These are phyloP conservation scores for Drosophila sp. DNA, from an alignment of 1,140 invertebrate species.

Conservation along the genomic window DNA sequence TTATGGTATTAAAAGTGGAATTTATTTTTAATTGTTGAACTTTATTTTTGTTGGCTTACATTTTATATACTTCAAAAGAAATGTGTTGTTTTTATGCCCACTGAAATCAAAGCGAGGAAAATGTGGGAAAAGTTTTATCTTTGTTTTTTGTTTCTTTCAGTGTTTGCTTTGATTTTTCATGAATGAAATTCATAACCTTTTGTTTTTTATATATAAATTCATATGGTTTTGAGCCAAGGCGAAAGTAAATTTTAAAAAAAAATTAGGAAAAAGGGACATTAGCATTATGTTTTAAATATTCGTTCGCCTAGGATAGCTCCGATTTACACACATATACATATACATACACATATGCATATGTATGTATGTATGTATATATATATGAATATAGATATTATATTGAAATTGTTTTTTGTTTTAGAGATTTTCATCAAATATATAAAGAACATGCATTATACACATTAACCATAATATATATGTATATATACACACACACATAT, in stretches of 20 bases:
- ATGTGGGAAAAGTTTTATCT: slow-evolving; percentile 51
- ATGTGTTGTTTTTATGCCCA: slow-evolving; percentile 53
- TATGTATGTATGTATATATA: neutral
- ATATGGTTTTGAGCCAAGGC: slow-evolving; percentile 46
- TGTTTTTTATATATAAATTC: slow-evolving; percentile 39
- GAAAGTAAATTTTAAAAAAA: slow-evolving; percentile 54
- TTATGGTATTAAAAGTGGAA: too few relatives aligned
- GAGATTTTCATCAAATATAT: slow-evolving; percentile 76
- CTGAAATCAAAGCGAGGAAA: slow-evolving; percentile 55
- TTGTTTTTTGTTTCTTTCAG: neutral
- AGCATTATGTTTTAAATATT: slow-evolving; percentile 56
- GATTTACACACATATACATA: neutral
- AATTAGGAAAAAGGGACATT: slow-evolving; percentile 25
- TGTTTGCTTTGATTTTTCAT: slow-evolving; percentile 52
- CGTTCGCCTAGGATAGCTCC: slow-evolving; percentile 53
- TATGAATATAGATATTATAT: slow-evolving; percentile 29
- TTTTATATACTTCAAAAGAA: slow-evolving; percentile 73
- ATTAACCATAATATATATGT: slow-evolving; percentile 49
- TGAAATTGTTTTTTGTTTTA: slow-evolving; percentile 57
- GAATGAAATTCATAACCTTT: slow-evolving; percentile 51
- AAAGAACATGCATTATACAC: slow-evolving; percentile 52
- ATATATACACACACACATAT: neutral
- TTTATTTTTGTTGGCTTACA: slow-evolving; percentile 76
- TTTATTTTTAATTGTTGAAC: slow-evolving; percentile 72
- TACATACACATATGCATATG: neutral